A percentile compares a stretch with the other conserved stretches of the same genome.
Conservation (phyloP, 2,113 vertebrate genomes). For the Sialia sialis region DNA sequence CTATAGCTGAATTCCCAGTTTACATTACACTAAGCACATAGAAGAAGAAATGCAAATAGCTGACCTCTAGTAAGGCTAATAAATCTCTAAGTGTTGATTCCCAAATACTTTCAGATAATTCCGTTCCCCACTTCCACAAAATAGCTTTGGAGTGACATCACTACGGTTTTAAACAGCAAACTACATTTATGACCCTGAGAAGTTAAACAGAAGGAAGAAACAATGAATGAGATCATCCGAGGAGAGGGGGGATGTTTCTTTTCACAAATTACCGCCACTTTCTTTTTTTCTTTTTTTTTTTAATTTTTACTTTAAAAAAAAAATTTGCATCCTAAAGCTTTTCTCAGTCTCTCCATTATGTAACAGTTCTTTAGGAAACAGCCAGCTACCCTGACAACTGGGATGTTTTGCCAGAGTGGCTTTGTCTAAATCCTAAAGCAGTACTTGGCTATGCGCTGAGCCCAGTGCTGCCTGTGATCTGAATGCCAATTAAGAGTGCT, state of each 20-base stretch:
- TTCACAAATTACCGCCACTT: conserved; percentile 70
- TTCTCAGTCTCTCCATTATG: conserved; percentile 77
- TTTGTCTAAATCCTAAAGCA: conserved; percentile 80
- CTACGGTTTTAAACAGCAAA: conserved; percentile 60
- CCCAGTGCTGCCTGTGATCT: conserved; percentile 68
- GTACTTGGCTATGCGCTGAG: conserved; percentile 60
- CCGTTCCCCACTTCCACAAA: conserved; percentile 25
- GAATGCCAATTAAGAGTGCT: conserved; percentile 78
- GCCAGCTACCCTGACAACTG: conserved; percentile 80
- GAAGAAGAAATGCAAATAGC: conserved; percentile 37
- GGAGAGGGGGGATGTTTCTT: conserved; percentile 60
- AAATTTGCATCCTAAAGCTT: conserved; percentile 78
- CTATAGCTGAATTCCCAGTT: conserved; percentile 47
- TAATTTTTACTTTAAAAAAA: conserved; percentile 44
- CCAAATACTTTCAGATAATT: conserved; percentile 37
- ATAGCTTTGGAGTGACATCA: conserved; percentile 41
- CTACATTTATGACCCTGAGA: conserved; percentile 64
- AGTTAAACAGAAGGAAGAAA: conserved; percentile 75
- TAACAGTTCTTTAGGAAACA: conserved; percentile 76
- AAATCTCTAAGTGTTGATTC: conserved; percentile 51
- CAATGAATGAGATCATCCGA: conserved; percentile 69
- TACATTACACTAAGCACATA: conserved; percentile 28
- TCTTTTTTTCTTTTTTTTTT: not conserved
- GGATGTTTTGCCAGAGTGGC: conserved; percentile 73
- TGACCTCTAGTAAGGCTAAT: conserved; percentile 29